phyloP scores from a whole-genome alignment of 2,113 vertebrate species.

The Maccullochella peelii region DNA sequence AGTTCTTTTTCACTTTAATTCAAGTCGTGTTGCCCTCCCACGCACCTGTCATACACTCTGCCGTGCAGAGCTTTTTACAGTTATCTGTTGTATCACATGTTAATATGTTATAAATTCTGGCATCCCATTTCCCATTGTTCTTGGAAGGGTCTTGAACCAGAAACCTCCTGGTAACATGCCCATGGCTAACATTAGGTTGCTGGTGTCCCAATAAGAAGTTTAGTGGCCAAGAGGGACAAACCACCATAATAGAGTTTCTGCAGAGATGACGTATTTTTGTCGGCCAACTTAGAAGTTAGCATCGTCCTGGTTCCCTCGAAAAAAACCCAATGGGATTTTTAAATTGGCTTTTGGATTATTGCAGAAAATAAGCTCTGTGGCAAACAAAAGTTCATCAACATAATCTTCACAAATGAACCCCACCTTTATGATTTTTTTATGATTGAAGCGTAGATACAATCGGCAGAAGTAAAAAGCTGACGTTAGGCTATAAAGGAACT shows the following conservation, averaged over 20 bases:
- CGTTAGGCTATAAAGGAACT: too few relatives aligned
- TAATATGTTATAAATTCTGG: not conserved
- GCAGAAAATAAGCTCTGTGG: too few relatives aligned
- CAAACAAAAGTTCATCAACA: too few relatives aligned
- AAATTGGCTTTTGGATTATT: too few relatives aligned
- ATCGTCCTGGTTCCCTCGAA: too few relatives aligned
- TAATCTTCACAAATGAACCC: too few relatives aligned
- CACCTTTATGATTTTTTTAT: too few relatives aligned
- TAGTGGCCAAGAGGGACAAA: conserved; percentile 1
- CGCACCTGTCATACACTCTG: not conserved
- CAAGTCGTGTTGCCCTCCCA: not conserved
- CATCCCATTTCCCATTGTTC: not conserved
- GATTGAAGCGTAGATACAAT: too few relatives aligned
- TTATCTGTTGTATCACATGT: not conserved
- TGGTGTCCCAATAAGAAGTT: not conserved
- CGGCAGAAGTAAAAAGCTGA: too few relatives aligned
- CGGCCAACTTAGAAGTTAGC: too few relatives aligned
- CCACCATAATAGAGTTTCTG: not conserved
- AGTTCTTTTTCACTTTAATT: not conserved
- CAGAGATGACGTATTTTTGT: too few relatives aligned
- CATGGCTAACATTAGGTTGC: not conserved
- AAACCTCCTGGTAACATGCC: not conserved
- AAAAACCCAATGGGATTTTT: too few relatives aligned
- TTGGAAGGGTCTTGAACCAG: not conserved
- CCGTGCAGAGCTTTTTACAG: not conserved